Conservation (phyloP, 2,888 invertebrate species). For the Palloptera scutellata region DNA sequence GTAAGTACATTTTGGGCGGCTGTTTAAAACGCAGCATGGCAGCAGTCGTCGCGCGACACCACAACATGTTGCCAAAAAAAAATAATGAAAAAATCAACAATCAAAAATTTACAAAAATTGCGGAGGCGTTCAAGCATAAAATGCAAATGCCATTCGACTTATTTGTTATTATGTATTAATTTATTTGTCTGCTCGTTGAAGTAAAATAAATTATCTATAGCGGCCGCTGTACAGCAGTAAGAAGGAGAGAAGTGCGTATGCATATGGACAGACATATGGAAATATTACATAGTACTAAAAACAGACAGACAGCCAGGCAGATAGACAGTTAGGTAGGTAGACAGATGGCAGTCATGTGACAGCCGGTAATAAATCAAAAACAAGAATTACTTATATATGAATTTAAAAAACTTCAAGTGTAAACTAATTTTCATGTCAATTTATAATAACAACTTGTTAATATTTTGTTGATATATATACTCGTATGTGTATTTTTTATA, state of each 20-base stretch:
- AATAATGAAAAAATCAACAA: no score
- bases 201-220: conserved; percentile 47
- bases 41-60: no score
- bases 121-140: conserved; percentile 43
- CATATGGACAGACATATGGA: background rate
- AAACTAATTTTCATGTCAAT: conserved; percentile 62
- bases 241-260: background rate
- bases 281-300: conserved; percentile 17
- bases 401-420: conserved; percentile 52
- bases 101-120: conserved; percentile 18
- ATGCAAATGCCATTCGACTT: conserved; percentile 45
- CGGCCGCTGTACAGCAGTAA: conserved; percentile 6
- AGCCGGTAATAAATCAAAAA: conserved; percentile 56
- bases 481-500: background rate
- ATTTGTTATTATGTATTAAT: conserved; percentile 59
- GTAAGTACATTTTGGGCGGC: no score
- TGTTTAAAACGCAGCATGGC: no score
- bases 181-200: conserved; percentile 52
- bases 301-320: conserved; percentile 22
- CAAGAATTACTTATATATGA: conserved; percentile 42
- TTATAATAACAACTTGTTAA: conserved; percentile 58
- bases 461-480: conserved; percentile 41
- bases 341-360: conserved; percentile 45
- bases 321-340: conserved; percentile 15
- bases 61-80: no score